Evolutionary conservation across 2,888 invertebrate genomes (phyloP).

Genomic region (Ceratothoa steindachneri): DNA sequence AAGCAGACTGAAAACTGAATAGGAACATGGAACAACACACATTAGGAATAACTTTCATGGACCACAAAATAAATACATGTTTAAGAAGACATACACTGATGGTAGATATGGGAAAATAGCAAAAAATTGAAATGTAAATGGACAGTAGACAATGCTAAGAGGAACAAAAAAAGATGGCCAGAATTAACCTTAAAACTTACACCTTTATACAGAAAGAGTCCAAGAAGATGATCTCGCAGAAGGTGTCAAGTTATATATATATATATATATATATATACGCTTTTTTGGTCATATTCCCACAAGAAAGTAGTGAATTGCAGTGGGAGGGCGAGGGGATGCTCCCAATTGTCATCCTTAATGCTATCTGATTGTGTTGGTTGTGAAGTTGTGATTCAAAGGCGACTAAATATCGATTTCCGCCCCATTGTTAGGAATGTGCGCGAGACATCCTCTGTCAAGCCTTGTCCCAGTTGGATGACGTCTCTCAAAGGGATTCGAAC

Average conservation of each 20-base stretch:
- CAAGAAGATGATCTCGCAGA: too few species aligned
- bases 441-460: background rate
- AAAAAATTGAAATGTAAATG: too few species aligned
- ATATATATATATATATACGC: constrained; percentile 10
- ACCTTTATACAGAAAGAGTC: background rate
- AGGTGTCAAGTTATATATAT: constrained; percentile 7
- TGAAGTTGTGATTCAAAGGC: background rate
- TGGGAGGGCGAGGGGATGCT: background rate
- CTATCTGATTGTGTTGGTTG: background rate
- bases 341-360: constrained; percentile 6
- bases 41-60: too few species aligned
- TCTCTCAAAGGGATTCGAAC: background rate
- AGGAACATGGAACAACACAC: too few species aligned
- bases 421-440: background rate
- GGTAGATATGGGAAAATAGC: too few species aligned
- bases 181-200: too few species aligned
- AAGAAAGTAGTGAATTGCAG: background rate
- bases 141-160: too few species aligned
- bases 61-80: too few species aligned
- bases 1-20: too few species aligned
- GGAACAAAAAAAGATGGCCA: too few species aligned
- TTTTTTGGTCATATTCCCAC: background rate
- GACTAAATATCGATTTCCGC: background rate
- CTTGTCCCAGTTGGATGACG: background rate
- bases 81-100: too few species aligned